phyloP scores from a whole-genome alignment of 1,140 invertebrate genomes.

The Neodiprion pinetum region DNA sequence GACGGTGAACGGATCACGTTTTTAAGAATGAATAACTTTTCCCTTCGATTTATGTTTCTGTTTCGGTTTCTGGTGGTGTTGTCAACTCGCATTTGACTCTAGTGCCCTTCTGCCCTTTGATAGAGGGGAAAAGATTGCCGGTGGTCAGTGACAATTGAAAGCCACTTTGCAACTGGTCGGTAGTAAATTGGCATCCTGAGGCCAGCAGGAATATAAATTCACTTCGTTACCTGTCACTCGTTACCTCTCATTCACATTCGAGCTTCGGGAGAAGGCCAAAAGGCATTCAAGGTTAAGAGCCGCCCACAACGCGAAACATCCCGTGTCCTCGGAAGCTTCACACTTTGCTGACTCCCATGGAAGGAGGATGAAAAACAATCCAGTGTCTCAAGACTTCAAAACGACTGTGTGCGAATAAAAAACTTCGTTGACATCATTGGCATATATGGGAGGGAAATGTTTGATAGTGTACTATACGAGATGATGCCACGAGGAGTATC shows the following conservation, averaged over 20 bases:
- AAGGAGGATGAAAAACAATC: not conserved
- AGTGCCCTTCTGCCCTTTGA: too few relatives aligned
- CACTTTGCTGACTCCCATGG: slow-evolving; percentile 35
- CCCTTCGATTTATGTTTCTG: not conserved
- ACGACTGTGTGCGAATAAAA: not conserved
- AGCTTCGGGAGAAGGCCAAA: not conserved
- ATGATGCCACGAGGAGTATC: too few relatives aligned
- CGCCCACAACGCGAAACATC: not conserved
- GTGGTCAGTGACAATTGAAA: slow-evolving; percentile 1
- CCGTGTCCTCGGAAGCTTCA: slow-evolving; percentile 23
- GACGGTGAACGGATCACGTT: too few relatives aligned
- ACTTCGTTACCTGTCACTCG: slow-evolving; percentile 39
- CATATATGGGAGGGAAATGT: not conserved
- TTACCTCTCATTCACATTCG: slow-evolving; percentile 39
- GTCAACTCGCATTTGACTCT: not conserved
- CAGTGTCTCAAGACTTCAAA: not conserved
- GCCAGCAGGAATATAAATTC: slow-evolving; percentile 49
- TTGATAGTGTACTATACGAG: not conserved
- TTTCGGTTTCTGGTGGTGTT: not conserved
- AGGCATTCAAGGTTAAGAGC: not conserved
- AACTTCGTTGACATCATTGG: not conserved
- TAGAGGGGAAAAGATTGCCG: not conserved
- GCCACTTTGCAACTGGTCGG: not conserved
- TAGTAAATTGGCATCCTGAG: not conserved
- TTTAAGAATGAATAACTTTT: not conserved